Evolutionary conservation across 2,888 invertebrate species (phyloP), one percentile per base, ranked within the genome.

Genomic region (Chromoteleia sp.): DNA sequence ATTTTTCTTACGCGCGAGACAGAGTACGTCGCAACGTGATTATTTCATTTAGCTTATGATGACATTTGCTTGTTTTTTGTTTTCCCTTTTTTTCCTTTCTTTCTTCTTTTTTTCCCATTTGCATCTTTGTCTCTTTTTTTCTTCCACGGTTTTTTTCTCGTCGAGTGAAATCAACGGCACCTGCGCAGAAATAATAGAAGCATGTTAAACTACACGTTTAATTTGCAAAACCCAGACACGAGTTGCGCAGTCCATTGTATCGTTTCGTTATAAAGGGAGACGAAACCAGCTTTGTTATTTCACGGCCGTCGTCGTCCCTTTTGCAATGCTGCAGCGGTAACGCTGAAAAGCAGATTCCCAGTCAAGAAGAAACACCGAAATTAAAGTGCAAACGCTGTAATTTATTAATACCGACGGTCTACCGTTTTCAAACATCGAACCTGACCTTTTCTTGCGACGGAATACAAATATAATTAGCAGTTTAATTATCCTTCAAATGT

Each of bases 211-310:
- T 87, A 86, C 84, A 87, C 85, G 86, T 88, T 89, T 88, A 88
- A 89, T 88, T 88, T 86, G 85, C 84, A 84, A 86, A 86, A 86
- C 84, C 85, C 84, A 85, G 85, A 86, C 86, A 80, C 82, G 82
- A 77, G 82, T 75, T 77, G 79, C 76, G 78, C 82, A 82, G 84
- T 71, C 85, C 84, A 86, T 87, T 89, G 87, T 87, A 79, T 84
- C 81, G 82, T 73, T 84, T 84, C 84, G 83, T 75, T 85, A 87
- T 85, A 87, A 88, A 88, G 87, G 86, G 85, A 84, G 83, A 84
- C 84, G 85, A 87, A 87, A 85, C 84, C 83, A 84, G 86, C 88
- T 89, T 88, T 87, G 87, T 88, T 88, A 87, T 89, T 88, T 86
- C 84, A 85, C 85, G 84, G 83, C 75, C 84, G 84, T 74, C 83